These are phyloP conservation scores for Adelognathus sp. DNA, from an alignment of 2,888 invertebrate genomes.

Conservation along the genomic window DNA sequence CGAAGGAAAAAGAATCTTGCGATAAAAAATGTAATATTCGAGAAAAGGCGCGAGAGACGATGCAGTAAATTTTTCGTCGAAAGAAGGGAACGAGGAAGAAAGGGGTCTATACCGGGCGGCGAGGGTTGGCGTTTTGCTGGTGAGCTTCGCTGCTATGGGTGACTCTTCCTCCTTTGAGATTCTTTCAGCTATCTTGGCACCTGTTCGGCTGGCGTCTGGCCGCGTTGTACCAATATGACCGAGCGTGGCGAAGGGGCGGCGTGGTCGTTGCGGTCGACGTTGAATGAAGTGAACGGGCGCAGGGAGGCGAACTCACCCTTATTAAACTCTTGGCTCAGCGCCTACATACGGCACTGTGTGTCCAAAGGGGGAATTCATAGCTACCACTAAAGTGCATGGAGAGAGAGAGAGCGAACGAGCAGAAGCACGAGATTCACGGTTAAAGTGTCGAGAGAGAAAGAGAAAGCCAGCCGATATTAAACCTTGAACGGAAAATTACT, in stretches of 20 bases:
- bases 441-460: constrained; percentile 29
- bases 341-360: constrained; percentile 55
- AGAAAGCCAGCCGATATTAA: constrained; percentile 63
- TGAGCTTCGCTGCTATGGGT: not conserved
- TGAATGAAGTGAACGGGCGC: constrained; percentile 11
- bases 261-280: constrained; percentile 30
- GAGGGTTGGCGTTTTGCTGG: not conserved
- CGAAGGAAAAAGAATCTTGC: not conserved
- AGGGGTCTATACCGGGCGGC: constrained; percentile 16
- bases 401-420: not conserved
- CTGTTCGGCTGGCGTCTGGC: constrained; percentile 60
- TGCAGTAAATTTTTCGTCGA: constrained; percentile 32
- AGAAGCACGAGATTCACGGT: not conserved
- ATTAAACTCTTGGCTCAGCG: constrained; percentile 70
- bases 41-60: not conserved
- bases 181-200: constrained; percentile 66
- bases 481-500: constrained; percentile 62
- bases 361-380: constrained; percentile 19
- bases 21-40: constrained; percentile 45
- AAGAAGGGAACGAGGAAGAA: not conserved
- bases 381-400: constrained; percentile 30
- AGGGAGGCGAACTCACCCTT: constrained; percentile 64
- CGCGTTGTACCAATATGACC: constrained; percentile 46
- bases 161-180: constrained; percentile 51
- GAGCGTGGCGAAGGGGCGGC: constrained; percentile 17